A percentile compares a stretch with the other conserved stretches of the same genome.
These are phyloP conservation scores for Andricus quercusramuli DNA, from an alignment of 2,888 invertebrate species.

Conservation along the genomic window DNA sequence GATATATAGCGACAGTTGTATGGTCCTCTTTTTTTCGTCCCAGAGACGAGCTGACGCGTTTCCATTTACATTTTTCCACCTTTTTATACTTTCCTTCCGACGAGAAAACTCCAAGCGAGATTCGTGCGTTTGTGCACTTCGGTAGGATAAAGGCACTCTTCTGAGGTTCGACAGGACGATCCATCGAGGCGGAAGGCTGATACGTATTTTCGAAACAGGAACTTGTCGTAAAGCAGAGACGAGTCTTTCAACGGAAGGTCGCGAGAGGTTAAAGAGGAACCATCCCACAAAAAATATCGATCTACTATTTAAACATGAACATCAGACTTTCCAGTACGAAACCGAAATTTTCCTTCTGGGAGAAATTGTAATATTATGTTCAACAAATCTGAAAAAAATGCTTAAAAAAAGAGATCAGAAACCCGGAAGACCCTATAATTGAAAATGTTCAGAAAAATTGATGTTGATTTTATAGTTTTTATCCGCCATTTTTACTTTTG, in stretches of 20 bases:
- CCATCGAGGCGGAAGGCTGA: slow-evolving; percentile 42
- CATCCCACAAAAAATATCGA: not conserved
- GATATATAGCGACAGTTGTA: slow-evolving; percentile 29
- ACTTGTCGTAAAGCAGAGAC: slow-evolving; percentile 3
- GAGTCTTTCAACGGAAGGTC: not conserved
- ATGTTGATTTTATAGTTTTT: too few species aligned
- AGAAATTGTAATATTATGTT: not conserved
- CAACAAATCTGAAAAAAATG: not conserved
- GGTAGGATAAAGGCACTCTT: slow-evolving; percentile 45
- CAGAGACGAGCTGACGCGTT: slow-evolving; percentile 31
- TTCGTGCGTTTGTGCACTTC: slow-evolving; percentile 41
- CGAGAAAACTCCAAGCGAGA: slow-evolving; percentile 39
- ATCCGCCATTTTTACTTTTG: too few species aligned
- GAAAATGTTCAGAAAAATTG: too few species aligned
- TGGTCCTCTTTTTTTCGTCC: not conserved
- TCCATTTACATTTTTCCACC: slow-evolving; percentile 35
- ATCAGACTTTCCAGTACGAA: not conserved
- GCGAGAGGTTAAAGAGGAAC: not conserved
- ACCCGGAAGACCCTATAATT: too few species aligned
- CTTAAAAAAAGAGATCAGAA: too few species aligned
- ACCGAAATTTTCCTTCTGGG: not conserved
- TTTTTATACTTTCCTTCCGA: slow-evolving; percentile 12
- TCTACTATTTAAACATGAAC: not conserved
- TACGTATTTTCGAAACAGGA: slow-evolving; percentile 12
- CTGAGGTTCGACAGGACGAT: slow-evolving; percentile 47